phyloP scores from a whole-genome alignment of 2,888 invertebrate genomes.

The Artemia sinica region DNA sequence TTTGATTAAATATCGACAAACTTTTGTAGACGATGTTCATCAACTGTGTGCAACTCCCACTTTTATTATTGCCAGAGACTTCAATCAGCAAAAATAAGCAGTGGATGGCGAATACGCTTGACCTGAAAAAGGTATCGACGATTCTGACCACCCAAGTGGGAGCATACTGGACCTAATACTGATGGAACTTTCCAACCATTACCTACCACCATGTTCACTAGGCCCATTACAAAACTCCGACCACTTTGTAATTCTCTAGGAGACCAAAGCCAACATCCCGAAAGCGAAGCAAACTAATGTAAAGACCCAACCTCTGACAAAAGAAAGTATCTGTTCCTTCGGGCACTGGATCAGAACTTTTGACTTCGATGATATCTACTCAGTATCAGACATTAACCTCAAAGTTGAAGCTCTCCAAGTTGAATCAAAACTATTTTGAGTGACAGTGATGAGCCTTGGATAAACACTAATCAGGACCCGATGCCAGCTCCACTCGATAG shows the following conservation, averaged over 20 bases:
- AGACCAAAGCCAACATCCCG: background rate
- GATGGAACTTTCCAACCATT: background rate
- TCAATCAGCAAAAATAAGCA: background rate
- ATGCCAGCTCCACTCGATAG: no score
- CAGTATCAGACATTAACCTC: background rate
- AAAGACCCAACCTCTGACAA: background rate
- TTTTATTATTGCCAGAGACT: conserved; percentile 5
- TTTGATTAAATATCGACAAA: background rate
- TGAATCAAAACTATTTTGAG: background rate
- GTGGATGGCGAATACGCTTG: background rate
- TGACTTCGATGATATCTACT: conserved; percentile 4
- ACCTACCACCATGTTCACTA: background rate
- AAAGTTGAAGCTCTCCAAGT: background rate
- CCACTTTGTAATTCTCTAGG: conserved; percentile 1
- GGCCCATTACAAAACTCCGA: background rate
- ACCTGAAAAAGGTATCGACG: background rate
- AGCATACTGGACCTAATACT: background rate
- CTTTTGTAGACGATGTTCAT: background rate
- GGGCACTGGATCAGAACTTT: background rate
- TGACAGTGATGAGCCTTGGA: conserved; percentile 6
- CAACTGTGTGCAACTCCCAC: background rate
- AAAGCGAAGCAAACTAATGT: conserved; percentile 11
- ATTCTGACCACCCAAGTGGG: background rate
- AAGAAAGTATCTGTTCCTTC: conserved; percentile 3
- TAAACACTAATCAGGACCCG: background rate